A percentile compares a stretch with the other conserved stretches of the same genome.
Evolutionary conservation across 1,140 invertebrate species (phyloP).

Genomic region (Stratiolaelaps scimitus): DNA sequence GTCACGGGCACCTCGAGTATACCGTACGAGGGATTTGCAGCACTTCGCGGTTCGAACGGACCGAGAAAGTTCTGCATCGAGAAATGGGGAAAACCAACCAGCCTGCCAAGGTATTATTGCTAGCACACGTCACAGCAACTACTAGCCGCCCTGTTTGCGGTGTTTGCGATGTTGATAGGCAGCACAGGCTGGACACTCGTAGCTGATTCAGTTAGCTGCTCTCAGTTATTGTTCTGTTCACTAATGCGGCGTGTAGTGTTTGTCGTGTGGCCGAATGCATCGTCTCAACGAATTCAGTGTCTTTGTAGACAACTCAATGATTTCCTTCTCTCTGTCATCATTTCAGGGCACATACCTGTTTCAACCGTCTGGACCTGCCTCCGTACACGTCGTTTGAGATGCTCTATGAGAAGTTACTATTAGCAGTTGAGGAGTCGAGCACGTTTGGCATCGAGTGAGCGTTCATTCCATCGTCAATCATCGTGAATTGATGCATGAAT

Average conservation of each 20-base stretch:
- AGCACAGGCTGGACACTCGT: not conserved
- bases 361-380: constrained; percentile 89
- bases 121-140: no score
- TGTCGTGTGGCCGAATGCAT: constrained; percentile 28
- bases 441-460: constrained; percentile 87
- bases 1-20: constrained; percentile 94
- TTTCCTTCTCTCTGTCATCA: constrained; percentile 33
- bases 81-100: constrained; percentile 89
- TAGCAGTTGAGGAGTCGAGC: constrained; percentile 92
- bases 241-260: not conserved
- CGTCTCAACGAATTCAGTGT: not conserved
- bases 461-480: constrained; percentile 4
- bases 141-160: not conserved
- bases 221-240: not conserved
- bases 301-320: no score
- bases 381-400: constrained; percentile 85
- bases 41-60: constrained; percentile 81
- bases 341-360: constrained; percentile 83
- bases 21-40: constrained; percentile 91
- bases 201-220: constrained; percentile 21
- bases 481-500: not conserved
- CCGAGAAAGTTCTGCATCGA: constrained; percentile 94
- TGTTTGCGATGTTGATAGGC: constrained; percentile 17
- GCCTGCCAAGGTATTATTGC: constrained; percentile 64
- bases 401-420: constrained; percentile 78